Base-by-base conservation (phyloP, 2,113 vertebrate species). In the Tragelaphus strepsiceros region DNA sequence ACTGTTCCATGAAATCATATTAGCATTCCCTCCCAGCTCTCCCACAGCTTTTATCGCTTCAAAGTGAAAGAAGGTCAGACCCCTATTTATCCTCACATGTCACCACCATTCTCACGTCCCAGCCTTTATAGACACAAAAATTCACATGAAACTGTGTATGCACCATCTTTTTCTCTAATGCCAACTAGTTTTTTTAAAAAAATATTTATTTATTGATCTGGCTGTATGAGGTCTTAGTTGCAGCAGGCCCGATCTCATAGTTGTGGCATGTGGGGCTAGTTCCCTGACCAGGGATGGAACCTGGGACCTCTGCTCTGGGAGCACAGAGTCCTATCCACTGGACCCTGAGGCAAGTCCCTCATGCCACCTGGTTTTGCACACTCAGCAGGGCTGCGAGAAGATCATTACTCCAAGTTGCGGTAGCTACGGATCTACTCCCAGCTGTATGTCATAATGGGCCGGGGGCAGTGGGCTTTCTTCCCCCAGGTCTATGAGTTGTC, bases 341-440 rank as follows among this genome's bases (percentile, higher is more conserved):
- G 10, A 3, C 67, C 67, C 1, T 3, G 9, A 22, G 67, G 67
- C n/a, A 21, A 22, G n/a, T 71, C 19, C 10, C 49, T 24, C 61
- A 7, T 7, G 5, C 1, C 22, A 11, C 59, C n/a, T 11, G 14
- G 2, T 26, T 43, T 7, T 24, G 26, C 17, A 2, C 2, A 19
- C 3, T 24, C 14, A 0, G 26, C 6, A 28, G 43, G 22, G 19
- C 16, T 16, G 22, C 5, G 9, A 49, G 26, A 54, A 21, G 53
- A 46, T 5, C 12, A 0, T 16, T 2, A 10, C 5, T 64, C n/a
- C 11, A 13, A 1, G 7, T 3, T 15, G 61, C 24, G 5, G 0
- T 7, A 7, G n/a, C 49, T 32, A 35, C 0, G 0, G n/a, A 22
- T 28, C 5, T 51, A 14, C 26, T 17, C 1, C 2, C 0, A 6